Conservation (phyloP, 2,797 vertebrate species). For the Falco biarmicus region DNA sequence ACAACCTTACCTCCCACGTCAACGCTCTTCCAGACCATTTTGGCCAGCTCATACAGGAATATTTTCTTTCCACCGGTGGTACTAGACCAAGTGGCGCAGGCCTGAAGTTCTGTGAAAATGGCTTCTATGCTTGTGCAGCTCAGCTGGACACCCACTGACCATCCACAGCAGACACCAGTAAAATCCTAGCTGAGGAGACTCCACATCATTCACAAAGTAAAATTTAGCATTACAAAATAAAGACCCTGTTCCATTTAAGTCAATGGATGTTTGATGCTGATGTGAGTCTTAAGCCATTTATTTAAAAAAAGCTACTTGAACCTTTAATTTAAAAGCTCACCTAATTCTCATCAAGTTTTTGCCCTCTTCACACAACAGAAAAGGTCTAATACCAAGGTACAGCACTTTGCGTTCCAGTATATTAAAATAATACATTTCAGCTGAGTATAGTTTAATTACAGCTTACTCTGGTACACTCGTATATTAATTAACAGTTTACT, state of each 20-base stretch:
- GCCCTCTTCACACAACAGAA: neutral
- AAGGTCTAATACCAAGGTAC: neutral
- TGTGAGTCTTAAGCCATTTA: neutral
- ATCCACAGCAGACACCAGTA: neutral
- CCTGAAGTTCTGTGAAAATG: neutral
- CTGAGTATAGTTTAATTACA: constrained; percentile 40
- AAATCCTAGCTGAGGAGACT: neutral
- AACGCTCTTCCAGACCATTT: neutral
- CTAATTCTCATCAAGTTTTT: neutral
- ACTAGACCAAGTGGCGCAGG: neutral
- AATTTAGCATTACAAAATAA: neutral
- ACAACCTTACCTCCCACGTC: neutral
- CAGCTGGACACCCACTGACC: neutral
- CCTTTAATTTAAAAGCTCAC: constrained; percentile 2
- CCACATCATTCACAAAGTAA: neutral
- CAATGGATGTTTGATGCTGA: neutral
- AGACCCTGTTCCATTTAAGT: neutral
- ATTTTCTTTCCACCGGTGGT: neutral
- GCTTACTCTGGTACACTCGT: constrained; percentile 10
- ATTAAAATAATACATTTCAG: constrained; percentile 39
- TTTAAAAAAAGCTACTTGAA: neutral
- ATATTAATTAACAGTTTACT: constrained; percentile 68
- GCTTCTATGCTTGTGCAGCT: neutral
- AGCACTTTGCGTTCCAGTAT: neutral
- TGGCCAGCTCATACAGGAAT: neutral